Base-by-base conservation (phyloP, 2,888 invertebrate genomes). In the Abrostola tripartita region DNA sequence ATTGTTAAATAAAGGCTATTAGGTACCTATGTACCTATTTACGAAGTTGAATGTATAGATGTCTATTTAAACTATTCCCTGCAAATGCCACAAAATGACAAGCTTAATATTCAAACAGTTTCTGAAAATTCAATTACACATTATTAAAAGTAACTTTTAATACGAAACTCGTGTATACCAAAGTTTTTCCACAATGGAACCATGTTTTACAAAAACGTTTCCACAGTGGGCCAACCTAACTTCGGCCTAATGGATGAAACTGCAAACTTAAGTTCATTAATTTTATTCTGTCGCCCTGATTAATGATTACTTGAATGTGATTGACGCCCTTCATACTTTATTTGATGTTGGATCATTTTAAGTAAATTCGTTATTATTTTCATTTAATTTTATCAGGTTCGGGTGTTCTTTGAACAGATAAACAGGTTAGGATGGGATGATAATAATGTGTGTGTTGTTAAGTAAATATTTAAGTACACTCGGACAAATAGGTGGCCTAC, bases 191-290 rank as follows among this genome's bases (percentile, higher is more conserved):
- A 24, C 24, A 24, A 24, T 24, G 24, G 24, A 24, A 24, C 24
- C 24, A 24, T 24, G 24, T 24, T 24, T 47, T 24, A 55, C 57
- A 61, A 74, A 69, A 61, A 69, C 52, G 42, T 38, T 50, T 59
- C 6, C 12, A 49, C 55, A 65, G 61, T 24, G 24, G 70, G 56
- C 61, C 35, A 40, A 56, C 69, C 53, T 41, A 52, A 11, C 47
- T 35, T 37, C 61, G 60, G 40, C 37, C 40, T 64, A 76, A 77
- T 77, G 77, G 74, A 66, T 68, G 74, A 66, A 62, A 62, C 41
- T 54, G 71, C 65, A 64, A 61, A 73, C 61, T 67, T 59, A 40
- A 5, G 51, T 60, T 64, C 72, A 76, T 75, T 47, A 72, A 75
- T 75, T 72, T 56, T 53, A 60, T 63, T 65, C 66, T 44, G 61